Evolutionary conservation across 2,113 vertebrate species (phyloP).

Genomic region (Cheirogaleus medius): DNA sequence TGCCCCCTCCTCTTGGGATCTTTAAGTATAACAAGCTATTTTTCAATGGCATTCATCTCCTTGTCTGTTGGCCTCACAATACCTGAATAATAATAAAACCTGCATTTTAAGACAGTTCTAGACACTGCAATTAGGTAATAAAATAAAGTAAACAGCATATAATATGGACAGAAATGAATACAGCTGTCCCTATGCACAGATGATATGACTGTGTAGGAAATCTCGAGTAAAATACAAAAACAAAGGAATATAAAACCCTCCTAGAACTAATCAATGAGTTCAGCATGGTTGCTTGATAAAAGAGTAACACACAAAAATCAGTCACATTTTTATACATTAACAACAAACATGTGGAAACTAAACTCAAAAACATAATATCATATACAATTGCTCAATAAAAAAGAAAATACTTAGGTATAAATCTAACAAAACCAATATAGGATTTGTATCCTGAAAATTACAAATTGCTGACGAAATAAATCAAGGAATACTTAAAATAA

Average conservation of each 20-base stretch:
- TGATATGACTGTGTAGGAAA: neutral
- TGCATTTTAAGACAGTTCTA: neutral
- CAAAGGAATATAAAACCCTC: neutral
- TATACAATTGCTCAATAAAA: neutral
- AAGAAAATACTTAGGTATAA: constrained; percentile 22
- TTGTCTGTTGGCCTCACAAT: neutral
- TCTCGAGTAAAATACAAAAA: neutral
- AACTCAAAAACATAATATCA: neutral
- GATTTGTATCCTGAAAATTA: neutral
- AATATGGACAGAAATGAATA: neutral
- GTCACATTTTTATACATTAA: neutral
- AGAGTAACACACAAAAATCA: neutral
- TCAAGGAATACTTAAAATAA: neutral
- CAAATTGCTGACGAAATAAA: neutral
- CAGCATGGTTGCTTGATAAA: neutral
- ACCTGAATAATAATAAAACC: neutral
- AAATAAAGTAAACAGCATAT: neutral
- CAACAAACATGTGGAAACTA: neutral
- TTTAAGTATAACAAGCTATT: neutral
- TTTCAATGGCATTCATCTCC: neutral
- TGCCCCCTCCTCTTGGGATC: neutral
- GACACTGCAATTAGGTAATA: neutral
- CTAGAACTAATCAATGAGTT: neutral
- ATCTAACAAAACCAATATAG: neutral
- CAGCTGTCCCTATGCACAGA: neutral